Conservation (phyloP, 2,113 vertebrate species). For the Forbesichthys agassizii region DNA sequence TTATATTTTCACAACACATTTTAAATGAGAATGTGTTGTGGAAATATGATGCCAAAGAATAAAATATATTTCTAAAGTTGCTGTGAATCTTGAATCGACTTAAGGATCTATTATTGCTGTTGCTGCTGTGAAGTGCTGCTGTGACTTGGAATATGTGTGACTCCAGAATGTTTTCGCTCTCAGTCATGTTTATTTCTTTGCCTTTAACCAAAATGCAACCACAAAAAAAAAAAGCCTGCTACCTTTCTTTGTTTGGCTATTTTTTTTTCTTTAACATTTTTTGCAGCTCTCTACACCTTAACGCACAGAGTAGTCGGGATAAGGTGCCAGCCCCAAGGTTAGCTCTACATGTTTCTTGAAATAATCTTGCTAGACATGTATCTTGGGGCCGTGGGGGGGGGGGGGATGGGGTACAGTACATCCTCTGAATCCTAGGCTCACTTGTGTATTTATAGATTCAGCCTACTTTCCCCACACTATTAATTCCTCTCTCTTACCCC, state of each 20-base stretch:
- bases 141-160: slow-evolving; percentile 55
- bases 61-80: no score
- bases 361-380: slow-evolving; percentile 80
- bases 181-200: slow-evolving; percentile 69
- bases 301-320: slow-evolving; percentile 97
- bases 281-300: slow-evolving; percentile 98
- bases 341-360: slow-evolving; percentile 89
- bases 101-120: no score
- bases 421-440: slow-evolving; percentile 71
- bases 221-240: slow-evolving; percentile 67
- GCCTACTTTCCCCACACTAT: slow-evolving; percentile 13
- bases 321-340: slow-evolving; percentile 98
- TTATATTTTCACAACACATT: no score
- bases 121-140: not conserved
- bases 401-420: slow-evolving; percentile 66
- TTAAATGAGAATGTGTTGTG: no score
- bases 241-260: slow-evolving; percentile 90
- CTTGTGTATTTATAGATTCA: slow-evolving; percentile 69
- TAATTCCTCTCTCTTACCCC: slow-evolving; percentile 42
- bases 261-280: slow-evolving; percentile 82
- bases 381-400: slow-evolving; percentile 37
- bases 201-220: slow-evolving; percentile 39
- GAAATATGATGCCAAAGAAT: no score
- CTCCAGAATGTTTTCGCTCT: slow-evolving; percentile 68
- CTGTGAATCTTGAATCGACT: no score